These are phyloP conservation scores for Iphiclides podalirius DNA, from an alignment of 2,888 invertebrate genomes.

Conservation along the genomic window DNA sequence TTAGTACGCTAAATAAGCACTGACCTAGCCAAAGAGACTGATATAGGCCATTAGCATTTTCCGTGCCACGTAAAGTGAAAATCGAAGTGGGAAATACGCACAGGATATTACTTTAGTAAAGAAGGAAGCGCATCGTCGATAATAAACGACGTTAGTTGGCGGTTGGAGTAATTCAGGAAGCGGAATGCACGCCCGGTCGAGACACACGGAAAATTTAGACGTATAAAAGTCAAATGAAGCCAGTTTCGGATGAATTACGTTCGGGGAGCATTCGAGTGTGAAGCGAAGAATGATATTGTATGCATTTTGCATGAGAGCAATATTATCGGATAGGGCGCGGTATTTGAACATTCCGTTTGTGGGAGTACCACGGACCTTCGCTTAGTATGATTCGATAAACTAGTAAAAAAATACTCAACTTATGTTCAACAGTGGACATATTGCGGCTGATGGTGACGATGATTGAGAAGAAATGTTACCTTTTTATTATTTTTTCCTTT, in stretches of 20 bases:
- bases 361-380: conserved; percentile 37
- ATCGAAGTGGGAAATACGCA: not conserved
- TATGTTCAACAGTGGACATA: no score
- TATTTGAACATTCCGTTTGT: conserved; percentile 71
- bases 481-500: no score
- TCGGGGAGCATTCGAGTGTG: conserved; percentile 63
- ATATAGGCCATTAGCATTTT: not conserved
- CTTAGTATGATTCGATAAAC: no score
- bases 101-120: conserved; percentile 15
- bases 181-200: conserved; percentile 30
- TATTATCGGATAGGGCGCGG: conserved; percentile 73
- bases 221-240: conserved; percentile 74
- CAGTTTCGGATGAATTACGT: conserved; percentile 75
- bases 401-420: no score
- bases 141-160: conserved; percentile 12
- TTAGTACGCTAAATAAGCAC: no score
- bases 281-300: conserved; percentile 77
- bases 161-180: conserved; percentile 8
- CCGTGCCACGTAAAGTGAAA: conserved; percentile 3
- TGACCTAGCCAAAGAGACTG: no score
- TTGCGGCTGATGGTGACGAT: no score
- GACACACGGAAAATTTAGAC: conserved; percentile 54
- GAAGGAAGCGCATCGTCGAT: conserved; percentile 17
- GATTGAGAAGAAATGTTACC: no score
- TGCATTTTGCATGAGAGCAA: conserved; percentile 76